Conservation (phyloP, 1,140 invertebrate genomes). For the Brachionus rubens region DNA sequence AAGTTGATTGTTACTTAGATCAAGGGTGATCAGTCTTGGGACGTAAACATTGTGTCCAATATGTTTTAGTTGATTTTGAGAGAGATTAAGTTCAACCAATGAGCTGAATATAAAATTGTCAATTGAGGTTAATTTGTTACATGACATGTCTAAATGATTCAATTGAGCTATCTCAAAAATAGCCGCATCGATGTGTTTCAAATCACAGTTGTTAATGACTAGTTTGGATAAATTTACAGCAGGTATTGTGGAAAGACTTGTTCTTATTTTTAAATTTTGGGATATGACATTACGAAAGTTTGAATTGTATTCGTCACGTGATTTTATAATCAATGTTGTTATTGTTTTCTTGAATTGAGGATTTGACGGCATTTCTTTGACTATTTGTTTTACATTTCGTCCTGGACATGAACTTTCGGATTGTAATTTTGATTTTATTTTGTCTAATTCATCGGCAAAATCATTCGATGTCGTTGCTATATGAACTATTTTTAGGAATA, state of each 20-base stretch:
- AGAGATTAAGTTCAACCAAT: not conserved
- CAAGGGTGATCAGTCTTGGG: constrained; percentile 21
- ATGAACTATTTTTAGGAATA: constrained; percentile 43
- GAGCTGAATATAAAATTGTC: constrained; percentile 1
- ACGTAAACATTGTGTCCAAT: constrained; percentile 3
- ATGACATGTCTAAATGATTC: constrained; percentile 19
- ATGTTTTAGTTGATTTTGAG: constrained; percentile 10
- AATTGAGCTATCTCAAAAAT: not conserved
- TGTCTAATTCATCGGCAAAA: constrained; percentile 9
- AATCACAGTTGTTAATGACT: constrained; percentile 29
- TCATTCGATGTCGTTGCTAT: constrained; percentile 19
- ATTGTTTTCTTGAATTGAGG: constrained; percentile 21
- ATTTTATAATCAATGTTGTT: not conserved
- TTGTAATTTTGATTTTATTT: constrained; percentile 33
- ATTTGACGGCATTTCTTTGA: not conserved
- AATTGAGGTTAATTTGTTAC: not conserved
- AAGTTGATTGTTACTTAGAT: constrained; percentile 19
- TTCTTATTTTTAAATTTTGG: constrained; percentile 20
- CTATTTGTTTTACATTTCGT: not conserved
- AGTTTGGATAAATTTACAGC: constrained; percentile 16
- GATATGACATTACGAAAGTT: constrained; percentile 7
- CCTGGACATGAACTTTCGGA: constrained; percentile 19
- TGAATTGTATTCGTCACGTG: not conserved
- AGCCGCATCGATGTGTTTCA: constrained; percentile 10
- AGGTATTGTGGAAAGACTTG: not conserved